Conservation (phyloP, 2,888 invertebrate genomes). For the Drosophila longiperda region DNA sequence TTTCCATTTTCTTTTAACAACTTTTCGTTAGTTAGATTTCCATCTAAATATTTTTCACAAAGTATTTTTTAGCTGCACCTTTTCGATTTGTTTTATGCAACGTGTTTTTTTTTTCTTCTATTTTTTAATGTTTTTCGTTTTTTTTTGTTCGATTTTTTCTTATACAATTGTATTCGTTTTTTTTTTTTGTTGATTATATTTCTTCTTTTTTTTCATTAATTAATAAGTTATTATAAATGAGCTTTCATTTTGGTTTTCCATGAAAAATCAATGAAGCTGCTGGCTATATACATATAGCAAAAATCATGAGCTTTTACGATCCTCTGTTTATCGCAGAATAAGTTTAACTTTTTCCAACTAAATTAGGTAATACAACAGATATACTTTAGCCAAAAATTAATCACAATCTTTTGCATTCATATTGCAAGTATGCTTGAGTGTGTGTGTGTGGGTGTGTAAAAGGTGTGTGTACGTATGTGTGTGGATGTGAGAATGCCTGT, state of each 20-base stretch:
- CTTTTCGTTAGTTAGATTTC: conserved; percentile 54
- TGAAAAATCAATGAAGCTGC: conserved; percentile 75
- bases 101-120: conserved; percentile 30
- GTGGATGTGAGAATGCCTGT: conserved; percentile 23
- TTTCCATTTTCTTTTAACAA: conserved; percentile 35
- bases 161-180: conserved; percentile 46
- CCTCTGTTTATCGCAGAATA: conserved; percentile 29
- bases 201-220: conserved; percentile 43
- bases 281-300: conserved; percentile 49
- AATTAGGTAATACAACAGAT: conserved; percentile 68
- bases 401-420: conserved; percentile 65
- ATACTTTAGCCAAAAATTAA: conserved; percentile 65
- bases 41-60: conserved; percentile 46
- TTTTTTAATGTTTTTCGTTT: conserved; percentile 43
- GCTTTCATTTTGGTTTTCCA: conserved; percentile 73
- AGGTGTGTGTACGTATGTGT: conserved; percentile 10
- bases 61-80: conserved; percentile 50
- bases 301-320: conserved; percentile 44
- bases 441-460: conserved; percentile 18
- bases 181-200: conserved; percentile 24
- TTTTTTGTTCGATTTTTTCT: conserved; percentile 57
- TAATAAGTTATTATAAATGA: conserved; percentile 37
- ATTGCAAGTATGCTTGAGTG: conserved; percentile 60
- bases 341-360: conserved; percentile 70
- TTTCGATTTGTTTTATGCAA: conserved; percentile 52